Percentiles rank a stretch among this genome's conserved stretches.
Conservation (phyloP, 2,113 vertebrate genomes). For the Oryzias celebensis region DNA sequence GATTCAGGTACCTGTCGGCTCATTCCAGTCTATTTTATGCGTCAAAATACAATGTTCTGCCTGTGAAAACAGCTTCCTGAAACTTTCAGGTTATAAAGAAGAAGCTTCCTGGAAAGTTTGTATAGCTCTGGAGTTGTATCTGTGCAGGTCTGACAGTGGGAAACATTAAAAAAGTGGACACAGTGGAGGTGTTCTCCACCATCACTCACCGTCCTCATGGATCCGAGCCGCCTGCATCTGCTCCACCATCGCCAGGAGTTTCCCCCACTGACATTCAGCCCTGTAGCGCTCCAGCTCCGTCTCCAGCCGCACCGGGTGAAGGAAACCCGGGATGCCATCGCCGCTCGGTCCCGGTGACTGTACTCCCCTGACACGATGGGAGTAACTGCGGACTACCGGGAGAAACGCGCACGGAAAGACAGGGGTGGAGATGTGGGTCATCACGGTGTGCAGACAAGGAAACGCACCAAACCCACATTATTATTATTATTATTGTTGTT, state of each 20-base stretch:
- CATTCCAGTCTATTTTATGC: not conserved
- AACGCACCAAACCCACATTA: not conserved
- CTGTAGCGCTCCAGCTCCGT: slow-evolving; percentile 77
- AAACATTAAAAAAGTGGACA: no score
- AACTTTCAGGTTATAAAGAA: not conserved
- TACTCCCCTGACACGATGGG: slow-evolving; percentile 73
- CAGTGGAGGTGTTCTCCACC: rapidly evolving
- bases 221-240: slow-evolving; percentile 70
- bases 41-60: not conserved
- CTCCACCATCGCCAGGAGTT: slow-evolving; percentile 70
- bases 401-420: slow-evolving; percentile 44
- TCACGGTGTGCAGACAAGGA: not conserved
- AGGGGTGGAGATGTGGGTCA: not conserved
- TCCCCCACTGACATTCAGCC: slow-evolving; percentile 80
- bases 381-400: slow-evolving; percentile 71
- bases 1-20: no score
- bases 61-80: slow-evolving; percentile 15
- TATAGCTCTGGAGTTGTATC: no score
- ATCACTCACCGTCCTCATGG: slow-evolving; percentile 78
- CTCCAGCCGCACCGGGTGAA: slow-evolving; percentile 78
- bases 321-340: slow-evolving; percentile 76
- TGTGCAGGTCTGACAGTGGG: no score
- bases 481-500: not conserved
- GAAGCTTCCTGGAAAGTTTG: no score
- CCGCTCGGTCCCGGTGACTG: slow-evolving; percentile 65